Evolutionary conservation across 2,888 invertebrate genomes (phyloP).

Genomic region (Drosophila colorata): DNA sequence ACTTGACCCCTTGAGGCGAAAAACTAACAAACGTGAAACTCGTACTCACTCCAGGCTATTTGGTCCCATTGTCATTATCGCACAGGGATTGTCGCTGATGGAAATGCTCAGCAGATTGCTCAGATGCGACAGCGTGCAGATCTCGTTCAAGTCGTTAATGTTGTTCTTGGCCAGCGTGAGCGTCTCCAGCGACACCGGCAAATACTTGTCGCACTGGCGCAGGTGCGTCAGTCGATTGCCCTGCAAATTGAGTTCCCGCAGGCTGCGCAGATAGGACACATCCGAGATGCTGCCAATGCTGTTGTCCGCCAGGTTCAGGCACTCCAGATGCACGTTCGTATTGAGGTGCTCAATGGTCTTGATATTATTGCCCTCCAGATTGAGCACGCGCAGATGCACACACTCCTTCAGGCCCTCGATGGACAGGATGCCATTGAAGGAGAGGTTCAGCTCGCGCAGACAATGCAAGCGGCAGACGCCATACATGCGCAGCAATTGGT

Average conservation of each 20-base stretch:
- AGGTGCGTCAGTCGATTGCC: slow-evolving; percentile 94
- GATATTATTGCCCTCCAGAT: slow-evolving; percentile 95
- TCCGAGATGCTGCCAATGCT: slow-evolving; percentile 94
- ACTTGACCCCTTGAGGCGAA: neutral
- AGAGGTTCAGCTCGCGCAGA: slow-evolving; percentile 92
- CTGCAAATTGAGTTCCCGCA: slow-evolving; percentile 94
- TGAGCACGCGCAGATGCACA: slow-evolving; percentile 91
- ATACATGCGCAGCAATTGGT: slow-evolving; percentile 94
- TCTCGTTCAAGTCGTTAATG: slow-evolving; percentile 93
- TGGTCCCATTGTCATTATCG: slow-evolving; percentile 91
- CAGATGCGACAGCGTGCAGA: slow-evolving; percentile 92
- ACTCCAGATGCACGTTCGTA: slow-evolving; percentile 92
- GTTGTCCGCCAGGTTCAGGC: slow-evolving; percentile 95
- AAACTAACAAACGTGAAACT: neutral
- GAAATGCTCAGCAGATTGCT: slow-evolving; percentile 92
- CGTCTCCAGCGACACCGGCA: slow-evolving; percentile 91
- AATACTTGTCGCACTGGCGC: slow-evolving; percentile 92
- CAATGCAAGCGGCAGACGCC: slow-evolving; percentile 92
- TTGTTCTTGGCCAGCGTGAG: slow-evolving; percentile 93
- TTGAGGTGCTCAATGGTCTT: slow-evolving; percentile 96
- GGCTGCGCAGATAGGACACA: slow-evolving; percentile 91
- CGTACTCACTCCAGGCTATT: slow-evolving; percentile 87
- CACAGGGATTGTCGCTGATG: slow-evolving; percentile 94
- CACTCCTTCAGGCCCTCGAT: slow-evolving; percentile 96
- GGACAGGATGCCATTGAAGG: slow-evolving; percentile 94